Conservation (phyloP, 2,113 vertebrate species). For the Holacanthus passer region DNA sequence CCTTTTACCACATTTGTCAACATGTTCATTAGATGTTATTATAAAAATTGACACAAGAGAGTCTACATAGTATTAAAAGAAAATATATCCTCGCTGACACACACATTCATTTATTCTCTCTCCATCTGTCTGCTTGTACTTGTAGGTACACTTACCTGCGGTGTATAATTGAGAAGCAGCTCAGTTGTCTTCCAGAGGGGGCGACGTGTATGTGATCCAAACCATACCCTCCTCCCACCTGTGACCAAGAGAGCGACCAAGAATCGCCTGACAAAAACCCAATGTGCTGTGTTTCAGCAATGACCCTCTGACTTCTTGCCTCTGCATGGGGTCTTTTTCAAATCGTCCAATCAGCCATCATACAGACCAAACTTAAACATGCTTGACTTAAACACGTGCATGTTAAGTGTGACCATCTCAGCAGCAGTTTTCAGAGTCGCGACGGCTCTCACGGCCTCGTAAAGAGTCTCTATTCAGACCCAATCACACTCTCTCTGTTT, state of each 20-base stretch:
- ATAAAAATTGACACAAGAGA: neutral
- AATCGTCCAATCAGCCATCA: neutral
- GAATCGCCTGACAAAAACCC: neutral
- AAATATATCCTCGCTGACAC: too few relatives aligned
- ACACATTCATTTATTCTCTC: neutral
- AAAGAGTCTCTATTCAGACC: conserved; percentile 3
- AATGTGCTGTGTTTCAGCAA: neutral
- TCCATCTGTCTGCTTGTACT: conserved; percentile 15
- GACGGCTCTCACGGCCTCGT: neutral
- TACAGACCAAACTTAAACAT: conserved; percentile 12
- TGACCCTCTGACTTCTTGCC: conserved; percentile 3
- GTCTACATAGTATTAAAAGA: neutral
- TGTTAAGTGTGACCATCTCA: conserved; percentile 34
- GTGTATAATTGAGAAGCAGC: conserved; percentile 90
- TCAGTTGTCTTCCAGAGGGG: conserved; percentile 89
- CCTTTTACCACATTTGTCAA: neutral
- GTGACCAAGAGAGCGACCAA: conserved; percentile 11
- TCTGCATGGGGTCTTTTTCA: conserved; percentile 8
- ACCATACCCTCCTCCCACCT: conserved; percentile 2
- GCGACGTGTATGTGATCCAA: conserved; percentile 80
- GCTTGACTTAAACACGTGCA: conserved; percentile 27
- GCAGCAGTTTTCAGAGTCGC: conserved; percentile 19
- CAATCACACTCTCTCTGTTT: neutral
- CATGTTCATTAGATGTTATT: neutral
- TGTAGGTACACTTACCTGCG: conserved; percentile 88